Evolutionary conservation across 2,888 invertebrate species (phyloP), one percentile per base, ranked within the genome.

Genomic region (Philaethria dido): DNA sequence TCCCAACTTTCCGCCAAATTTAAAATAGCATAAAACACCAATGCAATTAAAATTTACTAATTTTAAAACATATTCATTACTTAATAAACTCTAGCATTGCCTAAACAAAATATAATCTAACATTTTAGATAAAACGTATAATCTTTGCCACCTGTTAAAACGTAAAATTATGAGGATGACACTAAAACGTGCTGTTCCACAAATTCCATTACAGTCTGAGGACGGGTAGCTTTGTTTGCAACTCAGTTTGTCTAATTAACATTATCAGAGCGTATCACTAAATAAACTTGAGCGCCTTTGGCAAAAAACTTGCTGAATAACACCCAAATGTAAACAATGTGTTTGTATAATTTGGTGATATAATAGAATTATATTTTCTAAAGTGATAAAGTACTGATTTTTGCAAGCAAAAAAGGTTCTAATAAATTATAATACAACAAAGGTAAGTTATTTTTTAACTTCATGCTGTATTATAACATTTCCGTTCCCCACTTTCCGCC

Each of bases 241-340:
- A 74, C 77, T 76, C 78, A 73, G 78, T 77, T 77, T 74, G 75
- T 80, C 79, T 84, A 86, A 86, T 88, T 84, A 85, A 80, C 78
- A 75, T 79, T 82, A 83, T 84, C 80, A 80, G 78, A 76, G 72
- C 74, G 71, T 72, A 64, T 63, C 48, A n/a, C 64, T 48, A 57
- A 57, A 64, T 33, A 67, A 39, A 62, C 57, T 57, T 20, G 36
- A 45, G 50, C 36, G 48, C 57, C 13, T 47, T 57, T 16, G 14
- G 36, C 47, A 48, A 47, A 48, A 47, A 48, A 48, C 8, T 33
- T 22, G n/a, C n/a, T 39, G 33, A 39, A 60, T 14, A 60, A 45
- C 29, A 16, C n/a, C n/a, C 5, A 11, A 57, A 22, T 22, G 22
- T 22, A 42, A 42, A 57, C n/a, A 57, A 16, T 20, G 39, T 20